phyloP scores from a whole-genome alignment of 2,797 vertebrate genomes.

The Falco cherrug region DNA sequence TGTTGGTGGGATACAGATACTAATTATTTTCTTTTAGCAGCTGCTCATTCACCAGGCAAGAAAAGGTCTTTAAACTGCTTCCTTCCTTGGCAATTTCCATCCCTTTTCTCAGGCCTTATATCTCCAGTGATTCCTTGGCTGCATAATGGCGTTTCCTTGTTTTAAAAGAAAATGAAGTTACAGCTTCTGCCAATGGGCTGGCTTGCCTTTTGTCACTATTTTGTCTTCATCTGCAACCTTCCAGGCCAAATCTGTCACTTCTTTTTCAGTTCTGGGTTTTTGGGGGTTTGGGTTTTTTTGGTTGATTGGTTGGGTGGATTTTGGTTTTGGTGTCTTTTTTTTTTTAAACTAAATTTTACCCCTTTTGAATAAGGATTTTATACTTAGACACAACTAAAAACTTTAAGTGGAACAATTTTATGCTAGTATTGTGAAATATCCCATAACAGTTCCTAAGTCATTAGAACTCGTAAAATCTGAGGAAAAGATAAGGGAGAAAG shows the following conservation, averaged over 20 bases:
- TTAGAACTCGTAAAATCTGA: neutral
- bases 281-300: neutral
- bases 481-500: neutral
- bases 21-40: constrained; percentile 51
- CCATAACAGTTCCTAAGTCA: neutral
- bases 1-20: constrained; percentile 4
- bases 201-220: constrained; percentile 36
- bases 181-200: constrained; percentile 31
- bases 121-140: constrained; percentile 50
- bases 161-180: constrained; percentile 26
- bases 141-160: neutral
- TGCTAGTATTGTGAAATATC: neutral
- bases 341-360: neutral
- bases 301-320: no score
- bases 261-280: neutral
- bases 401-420: neutral
- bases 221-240: constrained; percentile 28
- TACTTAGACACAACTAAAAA: neutral
- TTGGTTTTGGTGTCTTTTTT: neutral
- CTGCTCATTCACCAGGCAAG: constrained; percentile 22
- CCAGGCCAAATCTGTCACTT: neutral
- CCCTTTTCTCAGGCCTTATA: constrained; percentile 22
- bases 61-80: constrained; percentile 46
- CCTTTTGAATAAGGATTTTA: neutral
- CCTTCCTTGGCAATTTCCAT: constrained; percentile 40